Conservation (phyloP, 1,140 invertebrate species). For the Drosophila micromelanica region DNA sequence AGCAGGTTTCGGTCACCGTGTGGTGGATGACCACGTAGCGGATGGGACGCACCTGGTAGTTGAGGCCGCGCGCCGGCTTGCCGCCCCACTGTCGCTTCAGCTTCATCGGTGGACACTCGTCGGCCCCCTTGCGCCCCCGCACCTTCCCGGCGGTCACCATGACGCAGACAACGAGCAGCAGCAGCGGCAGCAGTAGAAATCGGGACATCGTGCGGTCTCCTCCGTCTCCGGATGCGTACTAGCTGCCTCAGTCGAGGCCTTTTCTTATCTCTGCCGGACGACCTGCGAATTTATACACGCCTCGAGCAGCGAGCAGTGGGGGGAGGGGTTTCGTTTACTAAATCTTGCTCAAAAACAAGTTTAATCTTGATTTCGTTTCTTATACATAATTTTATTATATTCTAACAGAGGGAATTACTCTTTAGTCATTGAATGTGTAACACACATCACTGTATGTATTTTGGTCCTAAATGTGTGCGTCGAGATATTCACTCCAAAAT, state of each 20-base stretch:
- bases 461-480: too few species aligned
- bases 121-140: constrained; percentile 20
- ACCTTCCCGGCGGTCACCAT: neutral
- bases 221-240: neutral
- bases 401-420: neutral
- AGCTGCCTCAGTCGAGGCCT: neutral
- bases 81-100: constrained; percentile 82
- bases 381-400: neutral
- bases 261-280: neutral
- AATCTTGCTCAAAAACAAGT: constrained; percentile 18
- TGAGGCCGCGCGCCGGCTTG: constrained; percentile 83
- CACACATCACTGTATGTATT: too few species aligned
- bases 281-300: neutral
- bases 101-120: constrained; percentile 70
- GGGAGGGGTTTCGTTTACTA: too few species aligned
- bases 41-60: constrained; percentile 86
- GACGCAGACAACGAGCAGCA: neutral
- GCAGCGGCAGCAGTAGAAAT: neutral
- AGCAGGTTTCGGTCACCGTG: constrained; percentile 87
- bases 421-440: too few species aligned
- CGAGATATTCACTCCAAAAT: too few species aligned
- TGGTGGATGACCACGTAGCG: constrained; percentile 89
- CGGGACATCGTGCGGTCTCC: neutral
- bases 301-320: neutral
- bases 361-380: constrained; percentile 17